Evolutionary conservation across 2,113 vertebrate genomes (phyloP).

Genomic region (Caretta caretta): DNA sequence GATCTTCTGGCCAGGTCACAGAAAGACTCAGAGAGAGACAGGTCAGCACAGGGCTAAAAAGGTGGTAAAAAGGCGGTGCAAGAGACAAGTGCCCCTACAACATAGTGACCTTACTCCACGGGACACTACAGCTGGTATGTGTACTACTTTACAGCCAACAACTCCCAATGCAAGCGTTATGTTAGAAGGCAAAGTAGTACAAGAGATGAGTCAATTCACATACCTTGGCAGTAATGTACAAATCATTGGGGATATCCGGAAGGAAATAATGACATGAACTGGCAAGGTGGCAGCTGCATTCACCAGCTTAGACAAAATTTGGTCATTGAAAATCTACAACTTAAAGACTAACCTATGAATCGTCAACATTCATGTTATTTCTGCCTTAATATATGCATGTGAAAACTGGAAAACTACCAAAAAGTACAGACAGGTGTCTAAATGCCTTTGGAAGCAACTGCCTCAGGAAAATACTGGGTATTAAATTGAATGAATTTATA

Average conservation of each 20-base stretch:
- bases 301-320: neutral
- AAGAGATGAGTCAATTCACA: neutral
- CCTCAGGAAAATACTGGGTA: neutral
- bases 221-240: neutral
- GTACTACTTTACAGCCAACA: neutral
- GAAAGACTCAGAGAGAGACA: neutral
- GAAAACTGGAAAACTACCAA: accelerated
- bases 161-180: neutral
- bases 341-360: neutral
- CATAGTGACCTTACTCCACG: neutral
- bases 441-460: neutral
- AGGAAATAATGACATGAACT: neutral
- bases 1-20: neutral
- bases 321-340: neutral
- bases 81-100: neutral
- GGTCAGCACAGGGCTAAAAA: neutral
- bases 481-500: neutral
- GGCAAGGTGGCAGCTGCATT: neutral
- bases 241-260: neutral
- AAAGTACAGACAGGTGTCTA: neutral
- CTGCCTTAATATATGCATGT: neutral
- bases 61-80: neutral
- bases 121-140: neutral
- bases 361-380: accelerated
- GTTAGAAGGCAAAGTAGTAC: neutral